phyloP scores from a whole-genome alignment of 2,888 invertebrate genomes.

The Cheilosia urbana region DNA sequence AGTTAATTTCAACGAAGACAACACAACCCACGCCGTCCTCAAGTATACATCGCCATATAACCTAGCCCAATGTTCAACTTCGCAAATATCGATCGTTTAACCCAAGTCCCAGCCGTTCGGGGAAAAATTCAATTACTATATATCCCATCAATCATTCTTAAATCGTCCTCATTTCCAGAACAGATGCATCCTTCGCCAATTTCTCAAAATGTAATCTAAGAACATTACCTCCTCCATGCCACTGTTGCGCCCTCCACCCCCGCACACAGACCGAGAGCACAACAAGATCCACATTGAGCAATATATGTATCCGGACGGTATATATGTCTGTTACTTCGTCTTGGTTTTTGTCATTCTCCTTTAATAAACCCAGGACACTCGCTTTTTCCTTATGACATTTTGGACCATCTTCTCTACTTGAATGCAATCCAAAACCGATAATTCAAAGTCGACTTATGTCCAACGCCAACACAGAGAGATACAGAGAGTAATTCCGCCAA shows the following conservation, averaged over 20 bases:
- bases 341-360: background rate
- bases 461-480: constrained; percentile 28
- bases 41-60: constrained; percentile 1
- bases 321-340: constrained; percentile 16
- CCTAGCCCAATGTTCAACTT: background rate
- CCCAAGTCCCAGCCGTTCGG: constrained; percentile 32
- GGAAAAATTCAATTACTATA: constrained; percentile 55
- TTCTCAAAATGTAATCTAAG: constrained; percentile 39
- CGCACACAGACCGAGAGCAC: background rate
- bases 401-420: constrained; percentile 58
- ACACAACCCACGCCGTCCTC: background rate
- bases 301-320: background rate
- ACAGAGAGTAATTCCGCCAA: constrained; percentile 8
- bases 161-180: constrained; percentile 59
- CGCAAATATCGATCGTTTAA: constrained; percentile 27
- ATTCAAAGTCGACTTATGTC: constrained; percentile 64
- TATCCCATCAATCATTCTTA: constrained; percentile 59
- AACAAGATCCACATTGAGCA: constrained; percentile 6
- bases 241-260: background rate
- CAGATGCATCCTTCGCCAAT: constrained; percentile 65
- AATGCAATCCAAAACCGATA: constrained; percentile 68
- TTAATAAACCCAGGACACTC: constrained; percentile 35
- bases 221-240: background rate
- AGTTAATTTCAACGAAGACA: too few relatives aligned
- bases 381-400: constrained; percentile 60